These are phyloP conservation scores for Morelia viridis DNA, from an alignment of 2,797 vertebrate genomes.

Conservation along the genomic window DNA sequence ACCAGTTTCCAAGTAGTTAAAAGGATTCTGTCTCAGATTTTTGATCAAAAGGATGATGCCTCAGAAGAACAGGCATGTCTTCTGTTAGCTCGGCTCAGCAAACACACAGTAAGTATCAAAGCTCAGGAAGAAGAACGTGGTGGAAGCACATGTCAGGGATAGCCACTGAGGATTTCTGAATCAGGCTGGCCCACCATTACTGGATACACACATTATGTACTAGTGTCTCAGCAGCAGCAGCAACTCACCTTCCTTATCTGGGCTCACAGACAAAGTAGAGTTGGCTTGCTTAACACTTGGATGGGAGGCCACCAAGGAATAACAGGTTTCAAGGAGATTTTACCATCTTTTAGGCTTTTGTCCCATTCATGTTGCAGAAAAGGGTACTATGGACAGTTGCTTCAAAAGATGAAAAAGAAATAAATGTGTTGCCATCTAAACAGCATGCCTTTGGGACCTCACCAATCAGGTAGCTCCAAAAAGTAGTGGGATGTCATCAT, in stretches of 20 bases:
- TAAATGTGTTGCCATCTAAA: background rate
- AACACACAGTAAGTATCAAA: slow-evolving; percentile 67
- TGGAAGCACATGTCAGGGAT: background rate
- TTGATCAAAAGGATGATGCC: slow-evolving; percentile 57
- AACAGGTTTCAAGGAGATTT: background rate
- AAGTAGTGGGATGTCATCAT: background rate
- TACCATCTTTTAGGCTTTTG: background rate
- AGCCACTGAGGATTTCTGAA: background rate
- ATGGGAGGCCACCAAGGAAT: background rate
- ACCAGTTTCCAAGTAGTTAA: slow-evolving; percentile 68
- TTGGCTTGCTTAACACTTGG: background rate
- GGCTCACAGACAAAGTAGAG: background rate
- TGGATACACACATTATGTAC: background rate
- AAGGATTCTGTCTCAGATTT: slow-evolving; percentile 74
- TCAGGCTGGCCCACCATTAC: background rate
- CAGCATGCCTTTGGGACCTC: background rate
- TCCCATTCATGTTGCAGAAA: background rate
- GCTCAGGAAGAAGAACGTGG: background rate
- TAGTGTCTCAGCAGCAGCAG: background rate
- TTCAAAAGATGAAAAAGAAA: background rate
- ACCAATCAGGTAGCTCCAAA: background rate
- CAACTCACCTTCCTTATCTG: background rate
- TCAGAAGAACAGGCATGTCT: slow-evolving; percentile 66
- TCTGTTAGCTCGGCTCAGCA: slow-evolving; percentile 70
- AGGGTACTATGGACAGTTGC: background rate